phyloP scores from a whole-genome alignment of 2,888 invertebrate genomes.

The Drosophila flavopinicola region DNA sequence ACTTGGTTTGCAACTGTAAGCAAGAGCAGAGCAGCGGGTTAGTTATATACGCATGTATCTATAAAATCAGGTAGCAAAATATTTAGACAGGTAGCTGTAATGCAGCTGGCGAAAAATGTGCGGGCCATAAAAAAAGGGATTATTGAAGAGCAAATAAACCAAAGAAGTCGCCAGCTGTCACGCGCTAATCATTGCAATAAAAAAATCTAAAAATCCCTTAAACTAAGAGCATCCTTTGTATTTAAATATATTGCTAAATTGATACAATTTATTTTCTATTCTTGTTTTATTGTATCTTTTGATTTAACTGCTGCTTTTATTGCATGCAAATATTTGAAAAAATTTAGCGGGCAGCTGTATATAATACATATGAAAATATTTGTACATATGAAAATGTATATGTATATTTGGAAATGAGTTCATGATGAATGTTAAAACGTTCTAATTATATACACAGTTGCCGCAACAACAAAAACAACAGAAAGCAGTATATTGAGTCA shows the following conservation, averaged over 20 bases:
- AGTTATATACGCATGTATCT: slow-evolving; percentile 47
- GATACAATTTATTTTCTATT: too few species aligned
- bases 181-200: slow-evolving; percentile 20
- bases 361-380: background rate
- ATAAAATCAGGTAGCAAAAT: slow-evolving; percentile 16
- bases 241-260: too few species aligned
- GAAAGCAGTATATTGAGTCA: slow-evolving; percentile 13
- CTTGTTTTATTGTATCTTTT: too few species aligned
- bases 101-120: slow-evolving; percentile 36
- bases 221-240: too few species aligned
- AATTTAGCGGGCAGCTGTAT: too few species aligned
- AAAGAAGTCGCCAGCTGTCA: slow-evolving; percentile 25
- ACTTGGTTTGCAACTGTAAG: slow-evolving; percentile 60
- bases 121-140: slow-evolving; percentile 34
- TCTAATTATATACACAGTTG: slow-evolving; percentile 41
- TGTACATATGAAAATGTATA: slow-evolving; percentile 2
- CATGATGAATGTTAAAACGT: slow-evolving; percentile 16
- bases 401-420: slow-evolving; percentile 46
- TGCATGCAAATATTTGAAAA: too few species aligned
- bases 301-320: too few species aligned
- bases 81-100: slow-evolving; percentile 29
- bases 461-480: slow-evolving; percentile 34
- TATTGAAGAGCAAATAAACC: background rate
- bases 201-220: slow-evolving; percentile 2
- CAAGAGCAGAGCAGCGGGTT: slow-evolving; percentile 25